A percentile compares a stretch with the other conserved stretches of the same genome.
Conservation (phyloP, 35 echinoderm and acorn worm species). For the Lytechinus pictus region DNA sequence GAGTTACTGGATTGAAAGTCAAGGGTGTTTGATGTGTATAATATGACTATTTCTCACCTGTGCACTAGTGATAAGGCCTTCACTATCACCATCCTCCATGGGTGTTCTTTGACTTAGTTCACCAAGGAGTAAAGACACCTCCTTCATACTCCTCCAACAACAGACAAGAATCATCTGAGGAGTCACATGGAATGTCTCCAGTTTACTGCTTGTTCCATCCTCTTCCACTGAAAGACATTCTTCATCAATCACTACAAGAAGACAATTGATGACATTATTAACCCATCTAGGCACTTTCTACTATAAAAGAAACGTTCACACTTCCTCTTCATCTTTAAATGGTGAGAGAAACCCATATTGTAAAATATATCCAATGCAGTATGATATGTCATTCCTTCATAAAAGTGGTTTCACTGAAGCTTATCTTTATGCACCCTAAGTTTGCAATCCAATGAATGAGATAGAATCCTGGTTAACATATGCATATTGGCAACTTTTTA, state of each 20-base stretch:
- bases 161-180: slow-evolving; percentile 98
- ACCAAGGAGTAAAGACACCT: slow-evolving; percentile 90
- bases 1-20: too few relatives aligned
- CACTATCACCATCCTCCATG: slow-evolving; percentile 25
- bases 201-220: background rate
- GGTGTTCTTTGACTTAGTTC: slow-evolving; percentile 57
- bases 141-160: slow-evolving; percentile 98
- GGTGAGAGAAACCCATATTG: too few relatives aligned
- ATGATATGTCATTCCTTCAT: too few relatives aligned
- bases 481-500: too few relatives aligned
- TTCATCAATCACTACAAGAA: background rate
- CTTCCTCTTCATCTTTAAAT: too few relatives aligned
- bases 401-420: too few relatives aligned
- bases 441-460: too few relatives aligned
- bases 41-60: background rate
- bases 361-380: too few relatives aligned
- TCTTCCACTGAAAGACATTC: background rate
- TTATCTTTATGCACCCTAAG: too few relatives aligned
- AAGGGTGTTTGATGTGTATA: too few relatives aligned
- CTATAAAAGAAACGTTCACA: too few relatives aligned
- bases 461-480: too few relatives aligned
- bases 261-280: background rate
- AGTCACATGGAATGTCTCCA: slow-evolving; percentile 77
- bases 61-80: background rate
- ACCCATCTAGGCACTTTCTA: background rate